These are phyloP conservation scores for Fulica atra DNA, from an alignment of 2,113 vertebrate genomes.

Conservation along the genomic window DNA sequence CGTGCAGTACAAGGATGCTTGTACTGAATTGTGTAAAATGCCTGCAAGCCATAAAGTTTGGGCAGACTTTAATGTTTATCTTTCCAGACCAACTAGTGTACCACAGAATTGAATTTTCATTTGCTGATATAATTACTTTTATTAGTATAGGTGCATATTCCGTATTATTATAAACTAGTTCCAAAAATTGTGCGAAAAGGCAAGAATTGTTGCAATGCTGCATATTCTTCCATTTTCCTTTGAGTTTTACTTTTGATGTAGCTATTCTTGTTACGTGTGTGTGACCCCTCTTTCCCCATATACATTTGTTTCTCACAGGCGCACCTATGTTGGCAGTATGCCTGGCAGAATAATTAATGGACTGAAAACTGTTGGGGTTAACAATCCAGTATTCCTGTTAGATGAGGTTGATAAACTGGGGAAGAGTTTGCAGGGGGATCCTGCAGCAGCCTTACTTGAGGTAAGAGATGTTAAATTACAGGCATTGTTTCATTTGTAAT, in stretches of 20 bases:
- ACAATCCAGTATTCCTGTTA: conserved; percentile 95
- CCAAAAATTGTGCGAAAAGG: not conserved
- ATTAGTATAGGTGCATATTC: not conserved
- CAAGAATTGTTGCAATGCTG: not conserved
- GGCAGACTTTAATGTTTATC: not conserved
- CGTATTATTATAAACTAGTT: not conserved
- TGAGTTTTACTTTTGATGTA: not conserved
- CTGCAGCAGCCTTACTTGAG: conserved; percentile 95
- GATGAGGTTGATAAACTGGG: conserved; percentile 98
- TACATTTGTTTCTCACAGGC: conserved; percentile 58
- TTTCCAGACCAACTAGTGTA: not conserved
- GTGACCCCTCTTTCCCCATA: not conserved
- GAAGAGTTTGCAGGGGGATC: conserved; percentile 95
- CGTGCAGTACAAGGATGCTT: not conserved
- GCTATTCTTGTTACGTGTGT: not conserved
- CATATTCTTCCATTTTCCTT: not conserved
- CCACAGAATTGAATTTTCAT: not conserved
- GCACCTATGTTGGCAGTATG: conserved; percentile 98
- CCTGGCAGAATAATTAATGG: conserved; percentile 97
- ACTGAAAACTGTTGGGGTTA: conserved; percentile 90
- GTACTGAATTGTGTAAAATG: not conserved
- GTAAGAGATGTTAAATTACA: conserved; percentile 72
- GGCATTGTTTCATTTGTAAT: not conserved
- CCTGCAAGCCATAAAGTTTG: not conserved
- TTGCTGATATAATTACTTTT: not conserved